Evolutionary conservation across 2,797 vertebrate species (phyloP).

Genomic region (Sparus aurata): DNA sequence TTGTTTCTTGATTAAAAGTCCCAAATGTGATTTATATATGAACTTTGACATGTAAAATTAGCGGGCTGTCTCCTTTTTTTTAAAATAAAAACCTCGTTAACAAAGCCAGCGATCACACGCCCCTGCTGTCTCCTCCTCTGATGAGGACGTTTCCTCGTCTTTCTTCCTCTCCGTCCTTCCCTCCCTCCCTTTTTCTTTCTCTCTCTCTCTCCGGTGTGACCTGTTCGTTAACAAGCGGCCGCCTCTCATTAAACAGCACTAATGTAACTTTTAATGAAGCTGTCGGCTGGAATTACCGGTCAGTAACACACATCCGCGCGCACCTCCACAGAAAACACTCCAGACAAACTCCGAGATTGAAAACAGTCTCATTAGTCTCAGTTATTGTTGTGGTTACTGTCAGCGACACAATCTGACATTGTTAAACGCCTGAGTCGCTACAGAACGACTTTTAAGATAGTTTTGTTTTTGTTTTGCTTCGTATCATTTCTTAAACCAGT

Average conservation of each 20-base stretch:
- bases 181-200: background rate
- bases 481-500: no score
- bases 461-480: background rate
- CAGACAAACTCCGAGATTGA: slow-evolving; percentile 19
- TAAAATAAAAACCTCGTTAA: no score
- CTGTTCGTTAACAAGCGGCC: slow-evolving; percentile 46
- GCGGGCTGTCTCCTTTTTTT: background rate
- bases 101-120: background rate
- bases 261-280: slow-evolving; percentile 71
- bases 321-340: background rate
- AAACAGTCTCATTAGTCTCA: slow-evolving; percentile 61
- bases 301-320: slow-evolving; percentile 18
- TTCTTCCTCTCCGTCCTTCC: background rate
- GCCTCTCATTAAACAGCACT: slow-evolving; percentile 61
- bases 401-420: slow-evolving; percentile 29
- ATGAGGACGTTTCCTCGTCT: background rate
- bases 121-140: background rate
- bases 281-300: slow-evolving; percentile 48
- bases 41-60: background rate
- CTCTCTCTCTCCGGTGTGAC: slow-evolving; percentile 22
- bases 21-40: background rate
- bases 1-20: background rate
- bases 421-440: background rate
- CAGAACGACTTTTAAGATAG: background rate
- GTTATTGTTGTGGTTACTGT: slow-evolving; percentile 47